Evolutionary conservation across 2,797 vertebrate genomes (phyloP).

Genomic region (Acrocephalus scirpaceus): DNA sequence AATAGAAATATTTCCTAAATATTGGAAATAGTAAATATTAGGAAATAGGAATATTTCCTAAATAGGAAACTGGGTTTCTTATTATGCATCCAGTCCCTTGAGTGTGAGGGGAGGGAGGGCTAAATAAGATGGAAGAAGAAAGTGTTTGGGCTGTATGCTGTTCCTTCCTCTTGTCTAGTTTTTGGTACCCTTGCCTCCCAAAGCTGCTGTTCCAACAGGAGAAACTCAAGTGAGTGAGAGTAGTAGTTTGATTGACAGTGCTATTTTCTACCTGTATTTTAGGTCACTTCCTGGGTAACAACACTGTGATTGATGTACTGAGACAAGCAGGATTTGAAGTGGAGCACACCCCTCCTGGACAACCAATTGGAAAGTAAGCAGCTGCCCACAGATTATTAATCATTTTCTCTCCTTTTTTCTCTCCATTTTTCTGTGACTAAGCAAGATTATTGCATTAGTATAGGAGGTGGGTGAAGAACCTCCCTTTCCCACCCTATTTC

Average conservation of each 20-base stretch:
- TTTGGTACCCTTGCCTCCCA: neutral
- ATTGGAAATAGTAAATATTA: neutral
- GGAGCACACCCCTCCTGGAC: slow-evolving; percentile 86
- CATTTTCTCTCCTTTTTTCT: slow-evolving; percentile 35
- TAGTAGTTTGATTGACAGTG: slow-evolving; percentile 51
- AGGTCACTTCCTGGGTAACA: slow-evolving; percentile 99
- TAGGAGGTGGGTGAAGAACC: neutral
- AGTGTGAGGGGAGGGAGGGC: neutral
- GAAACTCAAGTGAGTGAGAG: slow-evolving; percentile 3
- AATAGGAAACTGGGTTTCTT: neutral
- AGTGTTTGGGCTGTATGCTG: accelerated
- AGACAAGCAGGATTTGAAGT: slow-evolving; percentile 93
- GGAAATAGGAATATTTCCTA: neutral
- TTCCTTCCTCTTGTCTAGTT: neutral
- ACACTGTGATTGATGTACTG: slow-evolving; percentile 95
- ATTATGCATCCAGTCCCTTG: neutral
- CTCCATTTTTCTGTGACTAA: slow-evolving; percentile 9
- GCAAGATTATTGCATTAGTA: neutral
- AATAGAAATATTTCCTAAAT: neutral
- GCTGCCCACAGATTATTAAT: slow-evolving; percentile 42
- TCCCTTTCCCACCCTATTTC: slow-evolving; percentile 1
- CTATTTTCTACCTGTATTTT: slow-evolving; percentile 67
- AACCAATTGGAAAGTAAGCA: slow-evolving; percentile 86
- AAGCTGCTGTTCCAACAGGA: neutral
- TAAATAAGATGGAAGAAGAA: neutral